Conservation (phyloP, 2,888 invertebrate genomes). For the Aspidiotus destructor region DNA sequence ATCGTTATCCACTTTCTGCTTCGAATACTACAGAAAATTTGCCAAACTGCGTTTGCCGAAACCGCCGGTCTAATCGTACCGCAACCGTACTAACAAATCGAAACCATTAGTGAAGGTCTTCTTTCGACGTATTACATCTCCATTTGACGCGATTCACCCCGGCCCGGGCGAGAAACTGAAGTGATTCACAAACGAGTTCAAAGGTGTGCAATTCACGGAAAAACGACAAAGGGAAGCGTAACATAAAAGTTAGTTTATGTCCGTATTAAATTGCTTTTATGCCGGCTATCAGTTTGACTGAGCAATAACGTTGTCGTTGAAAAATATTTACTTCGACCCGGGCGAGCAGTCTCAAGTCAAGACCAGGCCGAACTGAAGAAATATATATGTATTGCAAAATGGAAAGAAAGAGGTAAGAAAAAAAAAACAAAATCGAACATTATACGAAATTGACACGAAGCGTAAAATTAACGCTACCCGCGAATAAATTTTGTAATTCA, state of each 20-base stretch:
- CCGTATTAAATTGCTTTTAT: conserved; percentile 24
- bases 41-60: too few species aligned
- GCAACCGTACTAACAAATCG: too few species aligned
- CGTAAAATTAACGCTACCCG: conserved; percentile 4
- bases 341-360: neutral
- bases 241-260: conserved; percentile 23
- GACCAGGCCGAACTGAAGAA: neutral
- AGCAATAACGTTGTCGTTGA: neutral
- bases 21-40: too few species aligned
- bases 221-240: conserved; percentile 29
- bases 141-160: conserved; percentile 5
- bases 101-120: too few species aligned
- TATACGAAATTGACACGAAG: neutral
- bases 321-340: neutral
- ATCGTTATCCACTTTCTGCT: too few species aligned
- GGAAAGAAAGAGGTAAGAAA: neutral
- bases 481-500: neutral
- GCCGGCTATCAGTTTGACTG: conserved; percentile 1
- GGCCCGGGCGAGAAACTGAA: neutral
- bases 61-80: too few species aligned
- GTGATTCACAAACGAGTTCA: conserved; percentile 25
- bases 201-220: conserved; percentile 24
- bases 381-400: neutral
- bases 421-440: neutral
- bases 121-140: neutral